A percentile compares a stretch with the other conserved stretches of the same genome.
Conservation (phyloP, 2,888 invertebrate genomes). For the Diplazon laetatorius region DNA sequence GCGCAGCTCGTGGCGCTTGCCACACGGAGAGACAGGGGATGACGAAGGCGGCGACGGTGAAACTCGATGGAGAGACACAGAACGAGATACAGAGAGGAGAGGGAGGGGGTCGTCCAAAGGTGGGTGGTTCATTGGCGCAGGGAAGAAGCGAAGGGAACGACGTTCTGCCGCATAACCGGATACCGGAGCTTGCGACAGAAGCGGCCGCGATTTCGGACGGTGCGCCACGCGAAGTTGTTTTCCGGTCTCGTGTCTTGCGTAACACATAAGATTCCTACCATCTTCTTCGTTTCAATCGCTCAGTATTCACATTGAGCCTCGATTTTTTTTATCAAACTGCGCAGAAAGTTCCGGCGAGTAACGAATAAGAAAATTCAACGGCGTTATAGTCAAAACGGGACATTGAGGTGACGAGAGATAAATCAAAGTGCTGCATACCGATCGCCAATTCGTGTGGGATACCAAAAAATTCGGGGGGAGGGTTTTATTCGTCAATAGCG, state of each 20-base stretch:
- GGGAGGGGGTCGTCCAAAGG: slow-evolving; percentile 37
- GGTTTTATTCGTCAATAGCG: neutral
- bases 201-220: slow-evolving; percentile 72
- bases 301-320: neutral
- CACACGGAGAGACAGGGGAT: neutral
- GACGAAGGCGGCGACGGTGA: neutral
- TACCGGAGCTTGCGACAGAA: slow-evolving; percentile 65
- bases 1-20: slow-evolving; percentile 49
- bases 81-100: neutral
- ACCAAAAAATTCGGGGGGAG: neutral
- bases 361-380: neutral
- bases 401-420: no score
- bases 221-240: slow-evolving; percentile 59
- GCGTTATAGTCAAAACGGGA: no score
- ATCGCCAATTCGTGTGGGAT: slow-evolving; percentile 26
- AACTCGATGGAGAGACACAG: neutral
- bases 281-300: neutral
- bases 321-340: neutral
- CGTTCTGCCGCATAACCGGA: slow-evolving; percentile 72
- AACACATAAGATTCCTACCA: neutral
- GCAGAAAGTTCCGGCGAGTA: neutral
- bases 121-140: slow-evolving; percentile 45
- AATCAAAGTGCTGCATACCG: slow-evolving; percentile 9
- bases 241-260: slow-evolving; percentile 1
- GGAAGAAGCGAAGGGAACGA: slow-evolving; percentile 30